Conservation (phyloP, 2,113 vertebrate species). For the Psittacula cyanocephala region DNA sequence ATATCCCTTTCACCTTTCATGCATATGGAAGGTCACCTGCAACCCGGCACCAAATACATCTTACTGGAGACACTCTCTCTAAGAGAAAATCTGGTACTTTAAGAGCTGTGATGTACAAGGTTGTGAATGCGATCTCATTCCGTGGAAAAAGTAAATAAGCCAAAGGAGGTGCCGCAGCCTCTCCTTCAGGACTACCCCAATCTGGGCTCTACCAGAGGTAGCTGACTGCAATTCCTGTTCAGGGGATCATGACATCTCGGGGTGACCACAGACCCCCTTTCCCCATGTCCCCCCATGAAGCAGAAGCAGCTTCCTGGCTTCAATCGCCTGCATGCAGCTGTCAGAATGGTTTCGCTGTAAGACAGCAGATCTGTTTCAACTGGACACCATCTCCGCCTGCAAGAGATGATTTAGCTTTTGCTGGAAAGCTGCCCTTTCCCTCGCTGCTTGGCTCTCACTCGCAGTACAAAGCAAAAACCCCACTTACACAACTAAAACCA, state of each 20-base stretch:
- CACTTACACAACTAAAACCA: not conserved
- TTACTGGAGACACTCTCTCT: not conserved
- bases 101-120: not conserved
- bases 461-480: not conserved
- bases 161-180: not conserved
- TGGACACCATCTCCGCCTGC: rapidly evolving
- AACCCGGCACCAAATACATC: not conserved
- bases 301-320: not conserved
- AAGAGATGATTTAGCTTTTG: not conserved
- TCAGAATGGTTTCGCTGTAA: not conserved
- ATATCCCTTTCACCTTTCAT: not conserved
- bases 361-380: not conserved
- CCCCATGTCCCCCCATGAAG: rapidly evolving
- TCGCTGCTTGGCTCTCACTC: not conserved
- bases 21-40: rapidly evolving
- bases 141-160: not conserved
- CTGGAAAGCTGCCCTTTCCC: not conserved
- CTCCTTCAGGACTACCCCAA: too few species aligned
- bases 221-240: not conserved
- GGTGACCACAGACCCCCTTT: rapidly evolving
- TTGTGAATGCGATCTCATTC: not conserved
- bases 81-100: not conserved
- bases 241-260: rapidly evolving
- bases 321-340: rapidly evolving
- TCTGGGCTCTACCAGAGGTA: not conserved